Conservation (phyloP, 2,113 vertebrate genomes). For the Ranitomeya variabilis region DNA sequence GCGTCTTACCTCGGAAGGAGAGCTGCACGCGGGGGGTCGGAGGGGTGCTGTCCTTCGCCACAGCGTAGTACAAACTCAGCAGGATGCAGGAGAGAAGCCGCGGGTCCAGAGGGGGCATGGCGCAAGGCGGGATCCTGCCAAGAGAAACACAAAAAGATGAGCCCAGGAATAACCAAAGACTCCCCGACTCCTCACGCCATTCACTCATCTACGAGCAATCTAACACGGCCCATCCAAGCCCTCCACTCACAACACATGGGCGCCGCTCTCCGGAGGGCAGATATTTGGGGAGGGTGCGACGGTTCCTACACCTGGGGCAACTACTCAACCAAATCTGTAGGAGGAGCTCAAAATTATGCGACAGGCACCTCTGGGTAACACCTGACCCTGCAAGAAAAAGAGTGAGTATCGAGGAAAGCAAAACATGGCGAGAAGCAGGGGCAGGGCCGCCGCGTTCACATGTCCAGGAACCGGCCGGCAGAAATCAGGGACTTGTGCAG, state of each 20-base stretch:
- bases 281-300: not conserved
- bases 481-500: too few relatives aligned
- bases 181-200: not conserved
- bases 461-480: too few relatives aligned
- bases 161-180: not conserved
- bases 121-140: conserved; percentile 11
- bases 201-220: too few relatives aligned
- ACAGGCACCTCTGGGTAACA: not conserved
- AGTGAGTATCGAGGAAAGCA: too few relatives aligned
- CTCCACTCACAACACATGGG: too few relatives aligned
- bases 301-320: not conserved
- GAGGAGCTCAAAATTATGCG: not conserved
- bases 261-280: not conserved
- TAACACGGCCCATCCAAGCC: too few relatives aligned
- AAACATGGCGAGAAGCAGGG: too few relatives aligned
- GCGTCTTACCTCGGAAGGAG: conserved; percentile 48
- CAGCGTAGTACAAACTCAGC: conserved; percentile 12
- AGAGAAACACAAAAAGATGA: not conserved
- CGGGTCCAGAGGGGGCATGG: conserved; percentile 39
- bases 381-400: not conserved
- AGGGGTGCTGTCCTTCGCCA: not conserved
- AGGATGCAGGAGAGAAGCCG: conserved; percentile 32
- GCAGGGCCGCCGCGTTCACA: too few relatives aligned
- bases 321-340: not conserved
- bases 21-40: conserved; percentile 50